A percentile compares a stretch with the other conserved stretches of the same genome.
These are phyloP conservation scores for Boloria selene DNA, from an alignment of 2,888 invertebrate genomes.

Conservation along the genomic window DNA sequence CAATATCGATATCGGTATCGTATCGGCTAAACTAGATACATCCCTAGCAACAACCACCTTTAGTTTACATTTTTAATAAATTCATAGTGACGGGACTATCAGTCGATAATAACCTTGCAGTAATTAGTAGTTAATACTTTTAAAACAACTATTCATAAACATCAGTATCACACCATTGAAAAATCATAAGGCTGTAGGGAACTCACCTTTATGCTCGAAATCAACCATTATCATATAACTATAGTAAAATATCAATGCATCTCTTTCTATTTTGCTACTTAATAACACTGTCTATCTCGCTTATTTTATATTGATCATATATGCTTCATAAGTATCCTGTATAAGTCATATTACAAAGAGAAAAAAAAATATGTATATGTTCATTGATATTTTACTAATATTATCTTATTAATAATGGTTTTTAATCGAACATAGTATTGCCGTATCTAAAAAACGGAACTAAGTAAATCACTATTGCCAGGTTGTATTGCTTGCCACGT, in stretches of 20 bases:
- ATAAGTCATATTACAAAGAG: background rate
- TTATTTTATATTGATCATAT: background rate
- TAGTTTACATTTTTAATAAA: background rate
- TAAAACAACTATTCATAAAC: conserved; percentile 15
- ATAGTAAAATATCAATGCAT: conserved; percentile 12
- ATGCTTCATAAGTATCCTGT: too few species aligned
- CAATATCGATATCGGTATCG: background rate
- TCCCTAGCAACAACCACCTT: background rate
- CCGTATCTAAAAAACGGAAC: conserved; percentile 31
- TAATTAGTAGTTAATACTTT: conserved; percentile 1
- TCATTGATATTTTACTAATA: conserved; percentile 9
- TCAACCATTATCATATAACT: conserved; percentile 4
- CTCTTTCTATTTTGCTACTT: background rate
- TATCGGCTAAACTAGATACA: too few species aligned
- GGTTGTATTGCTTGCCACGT: conserved; percentile 70
- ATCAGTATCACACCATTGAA: conserved; percentile 23
- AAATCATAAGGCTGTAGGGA: conserved; percentile 26
- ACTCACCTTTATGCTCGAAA: conserved; percentile 17
- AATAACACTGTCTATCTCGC: background rate
- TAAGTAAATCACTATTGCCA: conserved; percentile 63
- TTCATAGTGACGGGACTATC: background rate
- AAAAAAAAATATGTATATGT: background rate
- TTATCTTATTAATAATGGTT: background rate
- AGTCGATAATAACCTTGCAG: conserved; percentile 12
- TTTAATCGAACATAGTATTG: conserved; percentile 15